Percentiles rank a stretch among this genome's conserved stretches.
These are phyloP conservation scores for Hystrix cristata DNA, from an alignment of 2,113 vertebrate species.

Conservation along the genomic window DNA sequence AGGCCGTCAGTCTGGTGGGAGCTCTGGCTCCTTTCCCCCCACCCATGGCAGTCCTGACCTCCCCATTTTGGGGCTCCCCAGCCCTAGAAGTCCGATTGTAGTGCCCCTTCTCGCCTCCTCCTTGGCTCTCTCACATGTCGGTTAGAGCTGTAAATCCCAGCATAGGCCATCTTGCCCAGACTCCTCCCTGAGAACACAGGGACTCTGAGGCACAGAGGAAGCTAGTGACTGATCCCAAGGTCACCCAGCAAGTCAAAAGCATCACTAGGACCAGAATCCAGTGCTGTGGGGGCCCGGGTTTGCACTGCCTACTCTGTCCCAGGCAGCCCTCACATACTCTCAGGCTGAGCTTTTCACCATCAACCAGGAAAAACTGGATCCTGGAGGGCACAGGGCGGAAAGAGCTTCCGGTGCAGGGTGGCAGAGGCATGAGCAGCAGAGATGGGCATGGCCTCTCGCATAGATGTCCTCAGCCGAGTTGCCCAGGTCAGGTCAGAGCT, in stretches of 20 bases:
- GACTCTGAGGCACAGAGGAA: background rate
- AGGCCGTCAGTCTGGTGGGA: background rate
- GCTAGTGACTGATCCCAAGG: background rate
- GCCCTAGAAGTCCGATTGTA: too few relatives aligned
- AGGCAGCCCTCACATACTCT: background rate
- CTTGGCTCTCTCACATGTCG: background rate
- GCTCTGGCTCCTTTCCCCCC: background rate
- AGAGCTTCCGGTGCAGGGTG: accelerated
- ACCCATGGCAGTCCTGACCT: accelerated
- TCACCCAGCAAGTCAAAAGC: background rate
- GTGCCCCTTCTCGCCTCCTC: background rate
- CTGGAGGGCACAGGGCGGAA: background rate
- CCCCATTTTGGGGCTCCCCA: background rate
- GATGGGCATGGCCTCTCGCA: accelerated
- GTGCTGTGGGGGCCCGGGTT: background rate
- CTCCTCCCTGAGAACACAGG: background rate
- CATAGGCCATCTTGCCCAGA: too few relatives aligned
- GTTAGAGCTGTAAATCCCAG: too few relatives aligned
- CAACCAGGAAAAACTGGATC: too few relatives aligned
- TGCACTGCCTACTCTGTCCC: background rate
- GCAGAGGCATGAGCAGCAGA: background rate
- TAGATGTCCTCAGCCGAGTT: background rate
- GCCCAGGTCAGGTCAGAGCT: background rate
- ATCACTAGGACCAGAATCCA: background rate
- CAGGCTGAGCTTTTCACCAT: background rate